Conservation (phyloP, 1,140 invertebrate genomes). For the Eulimnadia texana region DNA sequence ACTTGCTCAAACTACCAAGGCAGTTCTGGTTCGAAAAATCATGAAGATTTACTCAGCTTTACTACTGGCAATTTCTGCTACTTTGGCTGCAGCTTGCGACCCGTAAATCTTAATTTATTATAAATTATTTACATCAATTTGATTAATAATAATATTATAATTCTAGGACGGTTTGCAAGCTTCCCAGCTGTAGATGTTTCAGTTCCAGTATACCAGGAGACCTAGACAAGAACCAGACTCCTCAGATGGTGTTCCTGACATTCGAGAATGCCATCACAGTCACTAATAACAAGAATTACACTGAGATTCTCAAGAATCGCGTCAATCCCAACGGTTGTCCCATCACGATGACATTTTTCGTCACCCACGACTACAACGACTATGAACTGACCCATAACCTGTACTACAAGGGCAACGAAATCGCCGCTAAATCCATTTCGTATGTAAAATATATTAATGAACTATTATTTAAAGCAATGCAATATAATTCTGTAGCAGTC, state of each 20-base stretch:
- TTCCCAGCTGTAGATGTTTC: background rate
- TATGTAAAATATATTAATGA: slow-evolving; percentile 30
- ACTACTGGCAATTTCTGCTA: no score
- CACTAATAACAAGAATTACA: slow-evolving; percentile 18
- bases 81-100: no score
- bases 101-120: no score
- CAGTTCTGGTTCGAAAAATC: no score
- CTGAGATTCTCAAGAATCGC: slow-evolving; percentile 15
- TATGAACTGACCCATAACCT: slow-evolving; percentile 32
- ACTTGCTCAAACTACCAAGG: no score
- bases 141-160: no score
- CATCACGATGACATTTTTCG: slow-evolving; percentile 32
- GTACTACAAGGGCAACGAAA: slow-evolving; percentile 31
- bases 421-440: slow-evolving; percentile 33
- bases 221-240: background rate
- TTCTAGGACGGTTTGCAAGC: background rate
- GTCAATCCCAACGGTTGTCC: slow-evolving; percentile 22
- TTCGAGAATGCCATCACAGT: slow-evolving; percentile 29
- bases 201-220: background rate
- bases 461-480: no score
- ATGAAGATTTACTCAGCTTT: no score
- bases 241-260: slow-evolving; percentile 29
- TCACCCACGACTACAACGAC: slow-evolving; percentile 35
- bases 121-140: no score
- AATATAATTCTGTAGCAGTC: slow-evolving; percentile 15